phyloP scores from a whole-genome alignment of 2,113 vertebrate species.

The Lota lota region DNA sequence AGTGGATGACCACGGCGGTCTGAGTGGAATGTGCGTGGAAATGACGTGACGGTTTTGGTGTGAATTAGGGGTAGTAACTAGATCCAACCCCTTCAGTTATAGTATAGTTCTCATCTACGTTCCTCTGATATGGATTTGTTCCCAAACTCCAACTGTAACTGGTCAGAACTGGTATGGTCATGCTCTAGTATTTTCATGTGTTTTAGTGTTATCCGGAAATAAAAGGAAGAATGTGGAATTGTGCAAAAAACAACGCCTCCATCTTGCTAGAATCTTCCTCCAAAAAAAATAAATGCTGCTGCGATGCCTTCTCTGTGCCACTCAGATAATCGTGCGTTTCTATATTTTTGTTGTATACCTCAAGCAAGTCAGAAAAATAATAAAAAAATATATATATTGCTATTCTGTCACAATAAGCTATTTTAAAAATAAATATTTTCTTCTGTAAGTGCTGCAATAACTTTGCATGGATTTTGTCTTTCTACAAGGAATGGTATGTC shows the following conservation, averaged over 20 bases:
- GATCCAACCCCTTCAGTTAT: no score
- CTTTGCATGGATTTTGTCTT: slow-evolving; percentile 15
- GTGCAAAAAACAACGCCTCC: no score
- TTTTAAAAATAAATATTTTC: slow-evolving; percentile 69
- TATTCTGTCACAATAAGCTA: slow-evolving; percentile 38
- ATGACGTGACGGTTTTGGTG: neutral
- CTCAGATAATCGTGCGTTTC: slow-evolving; percentile 25
- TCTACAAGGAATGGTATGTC: neutral
- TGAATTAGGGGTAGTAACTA: neutral
- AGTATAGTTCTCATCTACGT: no score
- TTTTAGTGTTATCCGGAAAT: no score
- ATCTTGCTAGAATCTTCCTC: neutral
- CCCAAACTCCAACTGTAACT: no score
- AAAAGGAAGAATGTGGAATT: no score
- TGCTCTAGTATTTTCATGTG: no score
- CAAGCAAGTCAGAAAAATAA: slow-evolving; percentile 58
- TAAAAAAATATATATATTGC: slow-evolving; percentile 14
- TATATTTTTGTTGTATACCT: slow-evolving; percentile 54
- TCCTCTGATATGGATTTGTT: no score
- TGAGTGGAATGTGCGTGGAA: no score
- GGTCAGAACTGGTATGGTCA: no score
- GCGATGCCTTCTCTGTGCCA: slow-evolving; percentile 32
- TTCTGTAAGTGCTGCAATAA: slow-evolving; percentile 65
- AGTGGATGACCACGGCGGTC: no score
- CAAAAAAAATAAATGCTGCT: neutral